Conservation (phyloP, 2,888 invertebrate species). For the Eretmocerus hayati region DNA sequence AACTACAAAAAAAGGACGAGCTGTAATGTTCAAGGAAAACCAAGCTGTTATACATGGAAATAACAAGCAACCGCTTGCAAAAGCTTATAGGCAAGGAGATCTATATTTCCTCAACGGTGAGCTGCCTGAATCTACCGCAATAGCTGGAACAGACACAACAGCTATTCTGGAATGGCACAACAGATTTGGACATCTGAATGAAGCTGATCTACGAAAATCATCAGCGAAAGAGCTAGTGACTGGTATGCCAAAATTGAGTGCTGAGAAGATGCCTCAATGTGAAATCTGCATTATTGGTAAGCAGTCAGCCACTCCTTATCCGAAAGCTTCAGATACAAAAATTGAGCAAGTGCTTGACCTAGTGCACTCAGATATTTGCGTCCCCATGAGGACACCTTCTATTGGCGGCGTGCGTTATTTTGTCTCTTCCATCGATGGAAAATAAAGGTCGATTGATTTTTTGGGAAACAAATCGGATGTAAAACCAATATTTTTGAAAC, state of each 20-base stretch:
- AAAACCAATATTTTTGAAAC: constrained; percentile 15
- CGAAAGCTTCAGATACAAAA: neutral
- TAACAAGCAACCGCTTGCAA: too few species aligned
- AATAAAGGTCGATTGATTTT: constrained; percentile 13
- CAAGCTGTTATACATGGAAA: neutral
- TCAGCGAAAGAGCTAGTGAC: neutral
- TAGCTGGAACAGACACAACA: too few species aligned
- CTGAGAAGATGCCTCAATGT: neutral
- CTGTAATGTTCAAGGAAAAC: neutral
- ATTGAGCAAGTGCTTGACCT: neutral
- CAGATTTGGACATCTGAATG: neutral
- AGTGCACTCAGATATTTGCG: too few species aligned
- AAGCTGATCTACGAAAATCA: neutral
- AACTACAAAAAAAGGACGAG: neutral
- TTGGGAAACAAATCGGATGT: too few species aligned
- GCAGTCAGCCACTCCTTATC: neutral
- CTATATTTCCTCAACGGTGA: too few species aligned
- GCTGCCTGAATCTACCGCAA: too few species aligned
- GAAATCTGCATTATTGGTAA: neutral
- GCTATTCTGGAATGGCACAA: too few species aligned
- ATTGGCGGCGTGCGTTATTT: too few species aligned
- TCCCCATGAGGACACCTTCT: too few species aligned
- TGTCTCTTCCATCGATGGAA: constrained; percentile 13
- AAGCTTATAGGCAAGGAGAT: too few species aligned
- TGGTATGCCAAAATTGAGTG: neutral